These are phyloP conservation scores for Nomada fabriciana DNA, from an alignment of 2,888 invertebrate species.

Conservation along the genomic window DNA sequence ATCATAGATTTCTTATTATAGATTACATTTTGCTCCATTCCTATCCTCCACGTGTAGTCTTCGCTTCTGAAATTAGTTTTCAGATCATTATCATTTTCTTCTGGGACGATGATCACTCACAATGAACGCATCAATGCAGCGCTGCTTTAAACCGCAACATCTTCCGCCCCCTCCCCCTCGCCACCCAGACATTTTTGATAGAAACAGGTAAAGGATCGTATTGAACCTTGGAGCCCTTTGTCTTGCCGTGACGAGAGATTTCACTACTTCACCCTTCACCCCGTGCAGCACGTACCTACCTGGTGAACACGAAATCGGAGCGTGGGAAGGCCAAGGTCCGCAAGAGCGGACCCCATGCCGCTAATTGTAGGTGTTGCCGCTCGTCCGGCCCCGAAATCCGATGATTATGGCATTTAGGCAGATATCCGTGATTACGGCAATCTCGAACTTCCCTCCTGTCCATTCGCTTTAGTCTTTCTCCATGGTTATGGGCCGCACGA, in stretches of 20 bases:
- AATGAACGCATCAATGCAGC: slow-evolving; percentile 1
- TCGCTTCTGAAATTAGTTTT: too few relatives aligned
- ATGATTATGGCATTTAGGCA: slow-evolving; percentile 78
- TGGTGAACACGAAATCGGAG: slow-evolving; percentile 56
- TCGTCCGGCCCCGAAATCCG: slow-evolving; percentile 69
- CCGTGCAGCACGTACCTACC: slow-evolving; percentile 26
- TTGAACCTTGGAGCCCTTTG: slow-evolving; percentile 37
- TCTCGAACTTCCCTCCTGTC: slow-evolving; percentile 43
- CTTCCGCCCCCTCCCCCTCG: neutral
- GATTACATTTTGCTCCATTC: neutral
- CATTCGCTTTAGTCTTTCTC: slow-evolving; percentile 35
- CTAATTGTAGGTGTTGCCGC: slow-evolving; percentile 79
- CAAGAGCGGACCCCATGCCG: slow-evolving; percentile 60
- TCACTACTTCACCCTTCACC: slow-evolving; percentile 26
- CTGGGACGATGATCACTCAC: neutral
- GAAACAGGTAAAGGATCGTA: slow-evolving; percentile 18
- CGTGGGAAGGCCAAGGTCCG: slow-evolving; percentile 68
- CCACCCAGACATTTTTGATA: neutral
- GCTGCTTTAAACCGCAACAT: slow-evolving; percentile 17
- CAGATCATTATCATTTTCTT: too few relatives aligned
- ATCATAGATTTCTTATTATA: too few relatives aligned
- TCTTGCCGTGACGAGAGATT: slow-evolving; percentile 39
- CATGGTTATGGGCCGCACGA: slow-evolving; percentile 52
- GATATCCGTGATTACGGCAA: slow-evolving; percentile 73
- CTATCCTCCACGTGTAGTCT: neutral